A percentile compares a stretch with the other conserved stretches of the same genome.
Conservation (phyloP, 1,140 invertebrate species). For the Steinernema feltiae region DNA sequence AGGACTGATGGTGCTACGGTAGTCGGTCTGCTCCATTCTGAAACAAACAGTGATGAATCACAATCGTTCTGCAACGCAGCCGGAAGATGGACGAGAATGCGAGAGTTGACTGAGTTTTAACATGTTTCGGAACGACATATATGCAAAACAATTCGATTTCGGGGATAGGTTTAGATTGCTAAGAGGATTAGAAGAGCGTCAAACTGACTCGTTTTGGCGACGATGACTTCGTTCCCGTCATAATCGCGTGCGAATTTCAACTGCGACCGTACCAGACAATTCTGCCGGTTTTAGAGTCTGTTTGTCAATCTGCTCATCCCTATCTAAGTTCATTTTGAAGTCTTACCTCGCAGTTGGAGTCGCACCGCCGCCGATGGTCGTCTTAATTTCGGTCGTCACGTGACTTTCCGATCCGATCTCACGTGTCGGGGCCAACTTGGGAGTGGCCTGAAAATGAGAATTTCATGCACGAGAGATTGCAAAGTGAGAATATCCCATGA, state of each 20-base stretch:
- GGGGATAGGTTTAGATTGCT: background rate
- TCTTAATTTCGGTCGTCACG: background rate
- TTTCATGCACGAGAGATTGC: background rate
- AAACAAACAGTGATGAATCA: constrained; percentile 16
- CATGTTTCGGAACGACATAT: background rate
- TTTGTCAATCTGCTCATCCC: background rate
- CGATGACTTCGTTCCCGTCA: background rate
- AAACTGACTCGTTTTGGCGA: background rate
- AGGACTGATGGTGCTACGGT: constrained; percentile 50
- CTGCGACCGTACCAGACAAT: background rate
- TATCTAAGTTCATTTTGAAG: too few species aligned
- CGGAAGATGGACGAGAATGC: background rate
- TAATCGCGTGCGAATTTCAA: background rate
- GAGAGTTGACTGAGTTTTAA: background rate
- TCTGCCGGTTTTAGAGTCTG: too few species aligned
- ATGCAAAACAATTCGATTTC: background rate
- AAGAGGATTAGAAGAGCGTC: background rate
- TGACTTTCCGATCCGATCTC: background rate
- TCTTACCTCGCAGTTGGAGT: too few species aligned
- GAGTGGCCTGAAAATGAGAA: background rate
- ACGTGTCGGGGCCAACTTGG: background rate
- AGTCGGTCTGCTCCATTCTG: constrained; percentile 50
- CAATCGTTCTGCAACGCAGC: background rate
- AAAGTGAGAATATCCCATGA: too few species aligned
- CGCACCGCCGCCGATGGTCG: background rate